Evolutionary conservation across 2,888 invertebrate species (phyloP), one percentile per base, ranked within the genome.

Genomic region (Hyalella azteca): DNA sequence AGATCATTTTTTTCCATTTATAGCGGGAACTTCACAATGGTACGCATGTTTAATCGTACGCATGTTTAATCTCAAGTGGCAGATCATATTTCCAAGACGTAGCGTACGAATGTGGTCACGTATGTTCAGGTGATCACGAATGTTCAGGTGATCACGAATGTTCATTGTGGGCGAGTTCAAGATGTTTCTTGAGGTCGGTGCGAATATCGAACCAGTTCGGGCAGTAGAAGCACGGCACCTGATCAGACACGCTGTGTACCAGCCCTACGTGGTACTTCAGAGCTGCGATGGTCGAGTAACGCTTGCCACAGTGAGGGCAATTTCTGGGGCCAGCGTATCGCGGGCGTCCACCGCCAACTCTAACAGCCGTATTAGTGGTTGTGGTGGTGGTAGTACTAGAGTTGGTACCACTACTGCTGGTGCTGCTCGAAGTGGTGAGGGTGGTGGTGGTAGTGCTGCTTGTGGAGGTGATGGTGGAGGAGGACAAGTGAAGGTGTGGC

Each of bases 251-350:
- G 66, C 84, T 81, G 79, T 84, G 84, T 59, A 82, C 84, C 78
- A 84, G 79, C 29, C 82, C 82, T 49, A 84, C 84, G 81, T 84
- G 84, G 79, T 84, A 82, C 81, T 84, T 84, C 73, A 82, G 81
- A 66, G 84, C 82, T 73, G 84, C 84, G 73, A 84, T 84, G 82
- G 84, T 84, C 79, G 84, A 82, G 81, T 82, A 82, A 73, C 82
- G 82, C 82, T 84, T 82, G 82, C 84, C 84, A 80, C 84, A 84
- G 82, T 84, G 84, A 79, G 84, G 84, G 78, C 84, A 84, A 80
- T 84, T 81, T 32, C 84, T 82, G 73, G 84, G 84, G 77, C 84
- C 84, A 48, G 84, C 82, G 81, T 84, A 84, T 77, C 84, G 84
- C 39, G 84, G 82, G 75, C 84, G 82, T 9, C 50, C 49, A 22